Conservation (phyloP, 2,888 invertebrate genomes). For the Drosophila prostipennis region DNA sequence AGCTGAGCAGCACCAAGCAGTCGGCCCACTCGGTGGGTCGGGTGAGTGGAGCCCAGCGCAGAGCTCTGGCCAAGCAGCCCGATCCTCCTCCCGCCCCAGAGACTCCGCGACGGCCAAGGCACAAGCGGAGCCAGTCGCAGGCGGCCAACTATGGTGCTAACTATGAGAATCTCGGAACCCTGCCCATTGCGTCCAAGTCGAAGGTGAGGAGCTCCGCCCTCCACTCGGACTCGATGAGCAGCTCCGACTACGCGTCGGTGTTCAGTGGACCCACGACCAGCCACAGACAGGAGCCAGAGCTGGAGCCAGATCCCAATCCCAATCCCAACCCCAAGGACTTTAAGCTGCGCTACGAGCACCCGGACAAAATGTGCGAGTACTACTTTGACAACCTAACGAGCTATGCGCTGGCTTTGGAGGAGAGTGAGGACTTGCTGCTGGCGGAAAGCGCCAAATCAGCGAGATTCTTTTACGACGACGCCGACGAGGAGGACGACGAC, state of each 20-base stretch:
- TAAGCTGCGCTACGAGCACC: constrained; percentile 81
- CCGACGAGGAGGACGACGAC: constrained; percentile 35
- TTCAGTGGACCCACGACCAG: constrained; percentile 79
- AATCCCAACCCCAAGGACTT: constrained; percentile 12
- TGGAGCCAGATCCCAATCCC: constrained; percentile 23
- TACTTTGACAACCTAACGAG: constrained; percentile 77
- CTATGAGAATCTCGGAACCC: constrained; percentile 77
- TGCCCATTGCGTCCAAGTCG: constrained; percentile 58
- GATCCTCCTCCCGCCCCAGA: constrained; percentile 22
- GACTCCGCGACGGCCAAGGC: constrained; percentile 48
- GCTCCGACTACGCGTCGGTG: constrained; percentile 84
- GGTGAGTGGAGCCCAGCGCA: constrained; percentile 64
- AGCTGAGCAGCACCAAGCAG: constrained; percentile 68
- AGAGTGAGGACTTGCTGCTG: constrained; percentile 69
- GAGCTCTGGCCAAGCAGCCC: constrained; percentile 49
- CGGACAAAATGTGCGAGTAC: constrained; percentile 81
- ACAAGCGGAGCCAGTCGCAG: constrained; percentile 80
- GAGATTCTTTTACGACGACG: constrained; percentile 56
- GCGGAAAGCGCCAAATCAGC: constrained; percentile 71
- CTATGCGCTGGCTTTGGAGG: constrained; percentile 60
- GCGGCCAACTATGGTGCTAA: constrained; percentile 58
- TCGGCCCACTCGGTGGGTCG: constrained; percentile 81
- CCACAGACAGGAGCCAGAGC: constrained; percentile 10
- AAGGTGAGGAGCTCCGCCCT: constrained; percentile 28
- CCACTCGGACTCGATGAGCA: constrained; percentile 83